Evolutionary conservation across 2,888 invertebrate genomes (phyloP).

Genomic region (Tipula lateralis): DNA sequence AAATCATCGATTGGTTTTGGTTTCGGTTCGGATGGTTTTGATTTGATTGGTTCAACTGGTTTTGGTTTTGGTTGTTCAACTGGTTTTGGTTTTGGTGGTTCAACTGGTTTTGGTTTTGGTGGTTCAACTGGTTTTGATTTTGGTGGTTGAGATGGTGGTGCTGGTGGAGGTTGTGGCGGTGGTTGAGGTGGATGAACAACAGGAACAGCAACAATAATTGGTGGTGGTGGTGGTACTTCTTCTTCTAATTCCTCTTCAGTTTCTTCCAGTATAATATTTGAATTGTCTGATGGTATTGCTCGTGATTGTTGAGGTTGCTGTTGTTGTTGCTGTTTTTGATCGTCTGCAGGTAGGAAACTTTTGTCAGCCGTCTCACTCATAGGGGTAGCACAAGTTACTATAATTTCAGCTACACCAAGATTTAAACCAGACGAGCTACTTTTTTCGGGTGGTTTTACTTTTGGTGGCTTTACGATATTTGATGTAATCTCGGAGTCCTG

Average conservation of each 20-base stretch:
- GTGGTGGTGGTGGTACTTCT: conserved; percentile 25
- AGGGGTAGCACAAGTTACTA: conserved; percentile 90
- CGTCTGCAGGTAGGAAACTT: conserved; percentile 64
- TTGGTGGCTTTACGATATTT: conserved; percentile 36
- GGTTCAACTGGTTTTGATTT: neutral
- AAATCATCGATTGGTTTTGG: conserved; percentile 7
- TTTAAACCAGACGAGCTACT: conserved; percentile 49
- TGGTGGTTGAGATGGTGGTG: neutral
- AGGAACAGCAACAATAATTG: neutral
- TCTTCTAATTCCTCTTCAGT: neutral
- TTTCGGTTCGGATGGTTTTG: neutral
- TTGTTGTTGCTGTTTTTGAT: conserved; percentile 38
- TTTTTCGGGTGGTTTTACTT: neutral
- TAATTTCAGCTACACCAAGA: conserved; percentile 81
- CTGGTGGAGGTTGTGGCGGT: neutral
- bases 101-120: neutral
- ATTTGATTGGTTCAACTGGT: neutral
- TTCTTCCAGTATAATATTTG: conserved; percentile 20
- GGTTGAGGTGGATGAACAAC: neutral
- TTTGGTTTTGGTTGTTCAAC: neutral
- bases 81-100: neutral
- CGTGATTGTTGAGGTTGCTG: conserved; percentile 34
- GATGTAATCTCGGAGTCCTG: neutral
- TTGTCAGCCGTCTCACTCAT: conserved; percentile 78
- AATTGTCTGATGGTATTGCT: neutral